Evolutionary conservation across 2,888 invertebrate genomes (phyloP).

Genomic region (Spilarctia lutea): DNA sequence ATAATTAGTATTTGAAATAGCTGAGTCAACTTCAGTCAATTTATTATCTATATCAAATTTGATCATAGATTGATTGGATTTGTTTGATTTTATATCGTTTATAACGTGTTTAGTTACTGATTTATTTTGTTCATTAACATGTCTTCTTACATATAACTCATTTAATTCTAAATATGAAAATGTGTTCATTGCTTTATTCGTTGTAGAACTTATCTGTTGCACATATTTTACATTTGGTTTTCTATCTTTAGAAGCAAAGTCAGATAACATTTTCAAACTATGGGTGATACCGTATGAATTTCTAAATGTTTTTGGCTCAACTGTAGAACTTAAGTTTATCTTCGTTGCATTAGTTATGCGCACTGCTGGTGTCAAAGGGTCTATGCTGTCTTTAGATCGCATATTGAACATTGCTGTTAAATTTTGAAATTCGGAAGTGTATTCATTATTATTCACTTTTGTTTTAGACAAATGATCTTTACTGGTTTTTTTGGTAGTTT

Average conservation of each 20-base stretch:
- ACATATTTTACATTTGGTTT: not conserved
- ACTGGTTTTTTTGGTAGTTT: constrained; percentile 1
- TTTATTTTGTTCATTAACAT: not conserved
- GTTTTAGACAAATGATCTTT: not conserved
- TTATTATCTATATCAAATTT: constrained; percentile 8
- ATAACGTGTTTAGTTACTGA: not conserved
- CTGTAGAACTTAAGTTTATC: not conserved
- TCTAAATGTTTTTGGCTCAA: not conserved
- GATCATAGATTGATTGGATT: not conserved
- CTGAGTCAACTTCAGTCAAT: constrained; percentile 2
- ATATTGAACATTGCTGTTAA: not conserved
- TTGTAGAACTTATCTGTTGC: not conserved
- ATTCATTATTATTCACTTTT: not conserved
- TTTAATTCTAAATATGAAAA: not conserved
- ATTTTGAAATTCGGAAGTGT: not conserved
- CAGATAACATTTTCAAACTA: not conserved
- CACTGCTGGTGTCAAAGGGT: too few species aligned
- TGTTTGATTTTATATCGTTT: not conserved
- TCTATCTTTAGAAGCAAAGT: not conserved
- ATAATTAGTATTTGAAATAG: not conserved
- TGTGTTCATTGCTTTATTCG: not conserved
- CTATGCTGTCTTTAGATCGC: not conserved
- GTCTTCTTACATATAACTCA: not conserved
- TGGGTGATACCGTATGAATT: not conserved
- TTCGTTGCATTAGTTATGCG: not conserved